Base-by-base conservation (phyloP, 2,113 vertebrate genomes). In the Clupea harengus region DNA sequence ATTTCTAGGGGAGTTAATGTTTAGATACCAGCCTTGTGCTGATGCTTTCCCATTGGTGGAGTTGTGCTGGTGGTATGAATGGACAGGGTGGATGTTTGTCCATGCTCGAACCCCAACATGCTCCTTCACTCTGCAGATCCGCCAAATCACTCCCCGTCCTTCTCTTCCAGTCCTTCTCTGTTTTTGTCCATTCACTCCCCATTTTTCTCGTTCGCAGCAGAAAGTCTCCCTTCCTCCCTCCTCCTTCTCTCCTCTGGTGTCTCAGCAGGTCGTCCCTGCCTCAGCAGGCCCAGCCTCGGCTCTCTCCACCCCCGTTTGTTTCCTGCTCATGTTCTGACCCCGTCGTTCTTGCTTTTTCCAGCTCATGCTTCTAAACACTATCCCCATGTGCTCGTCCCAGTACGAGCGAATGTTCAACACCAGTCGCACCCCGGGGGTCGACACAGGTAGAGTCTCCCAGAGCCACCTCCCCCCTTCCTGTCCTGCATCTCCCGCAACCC, bases 301-400 rank as follows among this genome's bases (percentile, higher is more conserved):
- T 57, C 78, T n/a, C 85, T 84, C 82, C 87, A 89, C 90, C 84
- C 85, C 83, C 15, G 6, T 32, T 39, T 39, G 67, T 91, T 88
- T 93, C 49, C n/a, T 86, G 67, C 32, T 13, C 67, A 32, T 91
- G 88, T 93, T 93, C 92, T 95, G 91, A 94, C 93, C 94, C 90
- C 28, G 11, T 90, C 45, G 86, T 84, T 91, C 92, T 95, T 95
- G 90, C 94, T 91, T 95, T 32, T 75, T 95, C 93, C 94, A 95
- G 95, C 95, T 95, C 93, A 95, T 95, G 94, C 57, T 96, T 96
- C 97, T 95, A 88, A 96, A 97, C 92, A 97, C 97, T 83, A 93
- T 99, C 90, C 98, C 98, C n/a, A 97, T 99, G 93, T 99, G 98
- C 94, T 99, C 98, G n/a, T 93, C 97, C 91, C 98, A 99, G 95